Evolutionary conservation across 2,888 invertebrate species (phyloP), one percentile per base, ranked within the genome.

Genomic region (Drosophila planitibia): DNA sequence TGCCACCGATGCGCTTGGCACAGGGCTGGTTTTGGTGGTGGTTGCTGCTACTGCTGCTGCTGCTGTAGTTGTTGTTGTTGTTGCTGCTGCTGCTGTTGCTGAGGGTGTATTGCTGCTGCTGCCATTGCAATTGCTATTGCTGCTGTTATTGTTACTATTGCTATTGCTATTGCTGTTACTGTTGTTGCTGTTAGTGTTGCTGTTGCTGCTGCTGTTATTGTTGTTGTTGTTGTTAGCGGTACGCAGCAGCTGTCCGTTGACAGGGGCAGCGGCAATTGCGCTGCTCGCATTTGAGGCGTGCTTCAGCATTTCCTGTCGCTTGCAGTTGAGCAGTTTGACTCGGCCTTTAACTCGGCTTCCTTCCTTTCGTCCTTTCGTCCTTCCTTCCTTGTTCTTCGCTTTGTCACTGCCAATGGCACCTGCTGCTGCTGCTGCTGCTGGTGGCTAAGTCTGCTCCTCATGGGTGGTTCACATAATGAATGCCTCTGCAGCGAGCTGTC

Each of bases 211-310:
- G n/a, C 4, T 76, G 49, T 12, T 28, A 3, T 28, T 28, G 25
- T 28, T 28, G 28, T 28, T 32, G 44, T 12, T 68, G 41, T 4
- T 39, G 37, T 54, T 75, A 41, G 73, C 74, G 22, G 87, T 82
- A 55, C 85, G 90, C 62, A 85, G 88, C 85, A 85, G 89, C 89
- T 85, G 90, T 44, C 71, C 77, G 44, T 63, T 72, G 52, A 72
- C 70, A 58, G 75, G 62, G 35, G 68, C 83, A 52, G 68, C 59
- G 54, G 70, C 73, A 54, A 77, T 85, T 47, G 85, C 85, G 32
- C 74, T 74, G 79, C 75, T 79, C 57, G 91, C 89, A 79, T 86
- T 92, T 32, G 92, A 92, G 60, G 92, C 83, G 88, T 92, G 91
- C 72, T 92, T 92, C 79, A 92, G 78, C 91, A 92, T 92, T 91